These are phyloP conservation scores for Drosophila repletoides DNA, from an alignment of 1,140 invertebrate genomes.

Conservation along the genomic window DNA sequence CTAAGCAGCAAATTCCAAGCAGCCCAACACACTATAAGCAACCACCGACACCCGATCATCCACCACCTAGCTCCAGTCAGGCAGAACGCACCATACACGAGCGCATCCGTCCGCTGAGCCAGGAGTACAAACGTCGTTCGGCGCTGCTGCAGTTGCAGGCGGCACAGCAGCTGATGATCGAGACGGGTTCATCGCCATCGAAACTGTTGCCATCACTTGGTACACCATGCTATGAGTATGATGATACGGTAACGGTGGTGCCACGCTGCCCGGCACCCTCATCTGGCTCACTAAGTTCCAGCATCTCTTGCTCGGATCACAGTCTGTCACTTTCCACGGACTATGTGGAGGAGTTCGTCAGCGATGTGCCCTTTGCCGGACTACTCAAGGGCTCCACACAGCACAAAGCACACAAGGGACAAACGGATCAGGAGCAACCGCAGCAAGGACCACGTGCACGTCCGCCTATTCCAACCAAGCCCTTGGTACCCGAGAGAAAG, in stretches of 20 bases:
- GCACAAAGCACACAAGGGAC: constrained; percentile 54
- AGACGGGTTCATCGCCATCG: constrained; percentile 71
- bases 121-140: constrained; percentile 83
- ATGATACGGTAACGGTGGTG: constrained; percentile 66
- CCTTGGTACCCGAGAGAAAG: constrained; percentile 59
- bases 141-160: constrained; percentile 68
- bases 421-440: constrained; percentile 58
- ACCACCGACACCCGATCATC: constrained; percentile 96
- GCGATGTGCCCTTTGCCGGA: constrained; percentile 93
- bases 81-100: constrained; percentile 95
- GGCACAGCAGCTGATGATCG: constrained; percentile 71
- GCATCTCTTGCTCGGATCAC: constrained; percentile 88
- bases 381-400: constrained; percentile 89
- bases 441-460: constrained; percentile 45
- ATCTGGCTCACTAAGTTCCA: constrained; percentile 82
- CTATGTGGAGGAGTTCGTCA: constrained; percentile 92
- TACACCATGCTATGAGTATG: constrained; percentile 65
- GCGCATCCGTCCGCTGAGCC: constrained; percentile 93
- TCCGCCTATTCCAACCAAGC: constrained; percentile 62
- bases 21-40: constrained; percentile 95
- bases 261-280: constrained; percentile 68
- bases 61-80: constrained; percentile 94
- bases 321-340: constrained; percentile 89
- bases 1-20: constrained; percentile 83
- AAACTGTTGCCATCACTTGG: constrained; percentile 58